A percentile compares a stretch with the other conserved stretches of the same genome.
phyloP scores from a whole-genome alignment of 2,797 vertebrate species.

The Lagocephalus sceleratus region DNA sequence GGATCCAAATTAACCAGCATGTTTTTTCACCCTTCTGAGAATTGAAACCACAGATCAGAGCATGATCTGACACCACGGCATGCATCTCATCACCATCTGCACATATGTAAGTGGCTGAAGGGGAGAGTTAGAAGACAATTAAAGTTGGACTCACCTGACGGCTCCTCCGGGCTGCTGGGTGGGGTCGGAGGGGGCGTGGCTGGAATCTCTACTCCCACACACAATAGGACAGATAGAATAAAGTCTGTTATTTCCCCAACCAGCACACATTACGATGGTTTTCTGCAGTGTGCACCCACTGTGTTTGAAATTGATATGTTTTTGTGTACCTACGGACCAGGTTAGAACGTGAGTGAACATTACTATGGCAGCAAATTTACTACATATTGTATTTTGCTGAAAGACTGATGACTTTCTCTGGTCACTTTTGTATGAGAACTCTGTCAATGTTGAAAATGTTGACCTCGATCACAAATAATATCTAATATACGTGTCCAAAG shows the following conservation, averaged over 20 bases:
- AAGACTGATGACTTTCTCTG: too few species aligned
- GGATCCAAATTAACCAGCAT: slow-evolving; percentile 61
- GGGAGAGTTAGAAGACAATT: slow-evolving; percentile 17
- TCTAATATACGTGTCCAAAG: slow-evolving; percentile 27
- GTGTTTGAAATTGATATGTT: background rate
- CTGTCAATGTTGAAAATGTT: too few species aligned
- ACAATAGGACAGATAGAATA: slow-evolving; percentile 46
- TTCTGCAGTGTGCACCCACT: background rate
- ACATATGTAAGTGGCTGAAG: background rate
- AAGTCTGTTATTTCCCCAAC: slow-evolving; percentile 4
- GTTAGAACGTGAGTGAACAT: slow-evolving; percentile 2
- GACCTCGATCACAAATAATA: too few species aligned
- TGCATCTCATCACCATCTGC: slow-evolving; percentile 8
- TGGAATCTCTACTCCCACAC: slow-evolving; percentile 85
- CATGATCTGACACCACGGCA: slow-evolving; percentile 3
- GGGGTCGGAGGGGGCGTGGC: slow-evolving; percentile 85
- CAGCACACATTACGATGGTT: background rate
- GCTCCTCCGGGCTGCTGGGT: slow-evolving; percentile 87
- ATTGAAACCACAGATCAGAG: slow-evolving; percentile 33
- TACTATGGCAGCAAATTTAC: background rate
- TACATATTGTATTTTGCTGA: too few species aligned
- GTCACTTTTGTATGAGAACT: too few species aligned
- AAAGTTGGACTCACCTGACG: slow-evolving; percentile 80
- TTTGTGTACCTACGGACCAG: slow-evolving; percentile 29
- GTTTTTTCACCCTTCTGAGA: slow-evolving; percentile 23